Base-by-base conservation (phyloP, 2,888 invertebrate genomes). In the Lacanobia oleracea region DNA sequence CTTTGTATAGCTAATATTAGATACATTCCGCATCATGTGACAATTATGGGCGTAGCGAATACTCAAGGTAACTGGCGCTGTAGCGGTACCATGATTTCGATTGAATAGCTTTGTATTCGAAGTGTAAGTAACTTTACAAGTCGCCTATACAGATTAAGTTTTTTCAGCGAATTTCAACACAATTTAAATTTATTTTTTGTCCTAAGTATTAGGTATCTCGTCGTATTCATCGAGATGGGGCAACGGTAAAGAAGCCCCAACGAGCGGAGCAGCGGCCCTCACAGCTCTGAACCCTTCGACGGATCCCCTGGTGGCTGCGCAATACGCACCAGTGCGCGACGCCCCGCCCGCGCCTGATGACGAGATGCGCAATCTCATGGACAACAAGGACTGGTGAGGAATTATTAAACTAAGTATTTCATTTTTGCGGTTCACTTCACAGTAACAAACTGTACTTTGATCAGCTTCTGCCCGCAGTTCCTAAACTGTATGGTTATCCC, bases 351-450 rank as follows among this genome's bases (percentile, higher is more conserved):
- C 97, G 18, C 96, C 97, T 67, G 97, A 95, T 93, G 97, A 96
- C 82, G 98, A 98, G 89, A 97, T 97, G 90, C 96, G 97, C 89
- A 97, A 97, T 91, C 96, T 98, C 87, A 98, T 98, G 97, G 97
- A 97, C 88, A 97, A 97, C 91, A 97, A 97, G 92, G 97, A 97
- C 88, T 97, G 97, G 97, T 97, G 91, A 94, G 85, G 14, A 62
- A 27, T 12, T 33, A 45, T 59, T 0, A 16, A 16, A 27, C 3
- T 2, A 27, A 27, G 27, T 27, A 27, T 27, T 27, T 27, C 27
- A 27, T 9, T 51, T 27, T 43, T 12, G 3, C 5, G 8, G 21
- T 50, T 9, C 45, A 16, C 2, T 54, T 37, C 10, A 37, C 21
- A 16, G 14, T 12, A 7, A 14, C 18, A 37, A 23, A 37, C 33